These are phyloP conservation scores for Garra rufa DNA, from an alignment of 2,113 vertebrate species.

Conservation along the genomic window DNA sequence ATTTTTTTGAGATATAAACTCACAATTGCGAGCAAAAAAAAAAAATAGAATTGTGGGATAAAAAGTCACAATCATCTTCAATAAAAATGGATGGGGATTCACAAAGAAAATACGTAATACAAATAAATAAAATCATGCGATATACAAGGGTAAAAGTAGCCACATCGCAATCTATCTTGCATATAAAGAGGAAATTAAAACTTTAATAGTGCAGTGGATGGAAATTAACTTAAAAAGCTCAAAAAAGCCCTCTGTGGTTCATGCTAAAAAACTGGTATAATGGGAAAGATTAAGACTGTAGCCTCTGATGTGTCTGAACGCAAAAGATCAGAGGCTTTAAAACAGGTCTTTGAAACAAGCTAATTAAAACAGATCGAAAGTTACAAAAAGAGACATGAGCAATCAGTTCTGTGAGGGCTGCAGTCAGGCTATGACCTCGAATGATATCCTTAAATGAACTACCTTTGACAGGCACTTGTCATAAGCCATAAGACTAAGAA, in stretches of 20 bases:
- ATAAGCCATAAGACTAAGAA: constrained; percentile 8
- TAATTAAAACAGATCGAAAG: constrained; percentile 29
- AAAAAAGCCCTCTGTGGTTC: constrained; percentile 29
- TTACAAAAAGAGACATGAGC: constrained; percentile 11
- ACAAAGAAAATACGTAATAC: neutral
- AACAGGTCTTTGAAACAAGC: constrained; percentile 33
- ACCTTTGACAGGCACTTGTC: constrained; percentile 27
- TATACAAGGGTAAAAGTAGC: neutral
- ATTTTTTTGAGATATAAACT: too few species aligned
- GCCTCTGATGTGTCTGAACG: constrained; percentile 27
- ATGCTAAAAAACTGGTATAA: constrained; percentile 11
- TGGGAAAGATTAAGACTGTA: constrained; percentile 23
- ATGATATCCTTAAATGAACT: constrained; percentile 3
- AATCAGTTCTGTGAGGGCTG: neutral
- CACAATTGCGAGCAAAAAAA: too few species aligned
- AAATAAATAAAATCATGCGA: neutral
- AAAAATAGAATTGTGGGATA: too few species aligned
- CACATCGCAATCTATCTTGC: neutral
- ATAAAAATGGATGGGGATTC: neutral
- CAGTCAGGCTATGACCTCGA: neutral
- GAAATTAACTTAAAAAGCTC: constrained; percentile 28
- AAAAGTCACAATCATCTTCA: neutral
- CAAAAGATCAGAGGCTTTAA: constrained; percentile 19
- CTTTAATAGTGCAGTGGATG: neutral
- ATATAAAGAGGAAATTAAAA: constrained; percentile 28